Base-by-base conservation (phyloP, 2,113 vertebrate genomes). In the Accipiter cooperii region DNA sequence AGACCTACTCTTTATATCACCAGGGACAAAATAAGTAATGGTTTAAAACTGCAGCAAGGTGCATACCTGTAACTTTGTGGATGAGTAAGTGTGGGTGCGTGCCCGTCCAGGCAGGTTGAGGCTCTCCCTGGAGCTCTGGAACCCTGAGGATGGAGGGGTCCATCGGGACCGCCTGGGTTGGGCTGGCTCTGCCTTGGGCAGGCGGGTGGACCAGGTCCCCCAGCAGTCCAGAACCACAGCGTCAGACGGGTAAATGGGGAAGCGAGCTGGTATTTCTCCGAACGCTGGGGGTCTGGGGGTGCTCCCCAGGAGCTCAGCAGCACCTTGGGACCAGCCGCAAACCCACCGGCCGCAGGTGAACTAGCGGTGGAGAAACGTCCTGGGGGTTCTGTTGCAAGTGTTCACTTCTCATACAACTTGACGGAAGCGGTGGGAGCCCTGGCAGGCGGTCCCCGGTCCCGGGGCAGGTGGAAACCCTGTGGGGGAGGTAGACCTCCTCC, bases 31-130 rank as follows among this genome's bases (percentile, higher is more conserved):
- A 21, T 8, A 36, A 61, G 13, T 21, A 24, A 12, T 5, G 13
- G 58, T 17, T 38, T 13, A 28, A 13, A 47, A 26, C 40, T 8
- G 2, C 40, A 26, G 70, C 33, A 25, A 8, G 28, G 22, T 9
- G 13, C 0, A 1, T 34, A 21, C 42, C 54, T 17, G 28, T n/a
- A 13, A 22, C 25, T 17, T 12, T 4, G 1, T 1, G 2, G 60
- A 10, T 44, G 26, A 46, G 21, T 11, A 9, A 13, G 29, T 52
- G 42, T 13, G 1, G 4, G 10, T 8, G n/a, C 2, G 0, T 46
- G 38, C 12, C 28, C 3, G 6, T 13, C 51, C 40, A 8, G 60
- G 51, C 15, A 8, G 60, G 61, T 7, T 36, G 46, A 10, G 22
- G 28, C 9, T 55, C 22, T 57, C 51, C 28, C 26, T 14, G 60